Conservation (phyloP, 2,113 vertebrate genomes). For the Lepisosteus oculatus region DNA sequence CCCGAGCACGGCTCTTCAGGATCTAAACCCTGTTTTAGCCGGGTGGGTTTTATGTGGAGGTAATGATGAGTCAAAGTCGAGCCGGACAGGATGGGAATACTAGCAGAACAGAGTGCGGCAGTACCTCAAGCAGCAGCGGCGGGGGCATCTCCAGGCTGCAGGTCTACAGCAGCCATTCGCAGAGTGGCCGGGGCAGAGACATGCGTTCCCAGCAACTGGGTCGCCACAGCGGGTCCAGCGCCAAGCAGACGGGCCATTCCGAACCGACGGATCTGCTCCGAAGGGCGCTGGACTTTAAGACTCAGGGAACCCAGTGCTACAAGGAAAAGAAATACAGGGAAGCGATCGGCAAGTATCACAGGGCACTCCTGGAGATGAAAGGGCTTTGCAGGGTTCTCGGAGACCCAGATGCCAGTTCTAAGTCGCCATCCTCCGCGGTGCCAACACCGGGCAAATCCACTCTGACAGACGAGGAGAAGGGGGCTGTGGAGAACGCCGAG, state of each 20-base stretch:
- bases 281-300: slow-evolving; percentile 89
- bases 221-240: slow-evolving; percentile 51
- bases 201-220: slow-evolving; percentile 41
- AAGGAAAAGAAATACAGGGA: slow-evolving; percentile 98
- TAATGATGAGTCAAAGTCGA: slow-evolving; percentile 52
- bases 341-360: slow-evolving; percentile 97
- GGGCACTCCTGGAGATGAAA: slow-evolving; percentile 93
- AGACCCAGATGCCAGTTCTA: slow-evolving; percentile 63
- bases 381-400: slow-evolving; percentile 77
- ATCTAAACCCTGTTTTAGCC: neutral
- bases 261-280: slow-evolving; percentile 76
- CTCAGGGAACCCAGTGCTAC: slow-evolving; percentile 94
- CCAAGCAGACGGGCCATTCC: slow-evolving; percentile 54
- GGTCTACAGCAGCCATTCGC: slow-evolving; percentile 49
- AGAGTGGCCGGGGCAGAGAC: slow-evolving; percentile 51
- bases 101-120: slow-evolving; percentile 38
- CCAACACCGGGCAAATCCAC: slow-evolving; percentile 55
- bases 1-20: slow-evolving; percentile 3
- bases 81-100: slow-evolving; percentile 43
- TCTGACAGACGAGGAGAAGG: slow-evolving; percentile 88
- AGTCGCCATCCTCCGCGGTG: slow-evolving; percentile 54
- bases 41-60: neutral
- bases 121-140: slow-evolving; percentile 29
- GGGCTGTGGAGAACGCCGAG: slow-evolving; percentile 86
- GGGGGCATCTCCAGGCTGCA: slow-evolving; percentile 48